Evolutionary conservation across 2,888 invertebrate species (phyloP).

Genomic region (Omphaloscelis lunosa): DNA sequence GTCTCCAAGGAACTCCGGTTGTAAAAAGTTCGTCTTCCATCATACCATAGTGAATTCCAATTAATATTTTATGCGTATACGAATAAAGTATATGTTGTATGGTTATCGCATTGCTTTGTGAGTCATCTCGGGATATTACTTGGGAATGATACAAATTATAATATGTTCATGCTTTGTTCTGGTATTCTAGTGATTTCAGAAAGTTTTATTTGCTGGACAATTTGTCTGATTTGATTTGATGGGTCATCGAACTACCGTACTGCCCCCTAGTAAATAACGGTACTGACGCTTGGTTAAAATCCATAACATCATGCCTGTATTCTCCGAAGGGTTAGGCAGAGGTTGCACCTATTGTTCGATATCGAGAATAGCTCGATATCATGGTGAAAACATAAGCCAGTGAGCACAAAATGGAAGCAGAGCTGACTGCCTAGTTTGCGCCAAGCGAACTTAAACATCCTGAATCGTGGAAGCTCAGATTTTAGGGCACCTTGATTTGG

Average conservation of each 20-base stretch:
- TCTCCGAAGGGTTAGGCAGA: not conserved
- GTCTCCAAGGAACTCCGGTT: conserved; percentile 19
- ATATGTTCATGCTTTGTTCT: not conserved
- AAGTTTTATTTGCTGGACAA: not conserved
- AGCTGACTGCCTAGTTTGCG: not conserved
- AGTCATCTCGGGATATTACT: conserved; percentile 5
- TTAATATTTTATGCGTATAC: conserved; percentile 30
- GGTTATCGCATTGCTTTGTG: conserved; percentile 23
- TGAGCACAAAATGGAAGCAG: no score
- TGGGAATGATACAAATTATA: not conserved
- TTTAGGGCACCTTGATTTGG: not conserved
- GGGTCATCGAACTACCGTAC: no score
- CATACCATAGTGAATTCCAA: conserved; percentile 33
- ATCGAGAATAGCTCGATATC: not conserved
- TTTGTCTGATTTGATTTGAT: not conserved
- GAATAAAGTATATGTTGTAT: conserved; percentile 4
- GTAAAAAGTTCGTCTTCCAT: conserved; percentile 26
- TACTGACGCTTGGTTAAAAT: not conserved
- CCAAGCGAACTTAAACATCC: not conserved
- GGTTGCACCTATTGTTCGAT: not conserved
- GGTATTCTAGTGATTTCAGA: not conserved
- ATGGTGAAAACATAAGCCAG: not conserved
- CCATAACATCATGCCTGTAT: not conserved
- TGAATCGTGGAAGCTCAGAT: not conserved
- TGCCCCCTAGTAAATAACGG: not conserved